phyloP scores from a whole-genome alignment of 2,888 invertebrate genomes.

The Cantharis nigra region DNA sequence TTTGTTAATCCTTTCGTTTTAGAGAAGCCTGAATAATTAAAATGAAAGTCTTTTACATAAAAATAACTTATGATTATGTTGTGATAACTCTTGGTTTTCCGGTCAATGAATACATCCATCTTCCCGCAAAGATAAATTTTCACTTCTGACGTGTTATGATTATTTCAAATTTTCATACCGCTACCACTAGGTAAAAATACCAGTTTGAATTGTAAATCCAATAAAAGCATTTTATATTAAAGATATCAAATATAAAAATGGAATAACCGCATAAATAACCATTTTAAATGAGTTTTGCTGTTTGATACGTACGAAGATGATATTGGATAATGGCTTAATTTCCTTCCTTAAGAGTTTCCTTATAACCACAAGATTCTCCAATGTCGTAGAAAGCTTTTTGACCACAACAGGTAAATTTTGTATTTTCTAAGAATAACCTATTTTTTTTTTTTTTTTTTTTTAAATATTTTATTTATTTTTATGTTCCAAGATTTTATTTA shows the following conservation, averaged over 20 bases:
- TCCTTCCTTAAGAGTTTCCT: no score
- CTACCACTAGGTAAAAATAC: background rate
- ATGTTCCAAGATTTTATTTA: background rate
- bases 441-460: no score
- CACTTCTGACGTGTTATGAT: background rate
- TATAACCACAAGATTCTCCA: no score
- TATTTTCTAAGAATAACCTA: background rate
- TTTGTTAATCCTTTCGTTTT: background rate
- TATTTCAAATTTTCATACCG: background rate
- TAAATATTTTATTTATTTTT: background rate
- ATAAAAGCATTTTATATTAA: background rate
- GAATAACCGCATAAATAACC: background rate
- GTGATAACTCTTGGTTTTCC: background rate
- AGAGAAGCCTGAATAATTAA: background rate
- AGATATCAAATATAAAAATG: background rate
- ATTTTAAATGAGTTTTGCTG: background rate
- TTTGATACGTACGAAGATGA: background rate
- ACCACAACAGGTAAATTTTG: background rate
- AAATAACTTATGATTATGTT: background rate
- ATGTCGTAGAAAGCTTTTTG: background rate
- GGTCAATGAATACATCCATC: constrained; percentile 1
- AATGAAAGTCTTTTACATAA: background rate
- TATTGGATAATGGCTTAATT: background rate
- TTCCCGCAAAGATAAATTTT: background rate
- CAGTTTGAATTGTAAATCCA: background rate